Percentiles rank a stretch among this genome's conserved stretches.
Evolutionary conservation across 2,888 invertebrate genomes (phyloP).

Genomic region (Callyntrura guangdongensis): DNA sequence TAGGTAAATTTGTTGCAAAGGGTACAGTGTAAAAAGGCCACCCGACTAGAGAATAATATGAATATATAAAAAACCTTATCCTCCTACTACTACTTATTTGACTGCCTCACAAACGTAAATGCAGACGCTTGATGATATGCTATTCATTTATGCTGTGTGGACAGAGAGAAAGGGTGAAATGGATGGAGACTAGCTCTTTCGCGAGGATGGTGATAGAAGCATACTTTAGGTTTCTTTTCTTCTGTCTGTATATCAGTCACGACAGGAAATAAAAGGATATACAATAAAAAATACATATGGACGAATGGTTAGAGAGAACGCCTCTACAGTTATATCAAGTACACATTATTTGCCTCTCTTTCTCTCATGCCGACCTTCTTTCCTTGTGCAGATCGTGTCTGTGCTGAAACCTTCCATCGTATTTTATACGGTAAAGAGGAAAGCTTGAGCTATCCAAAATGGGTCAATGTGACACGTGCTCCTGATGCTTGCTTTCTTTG

Average conservation of each 20-base stretch:
- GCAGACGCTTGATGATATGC: slow-evolving; percentile 7
- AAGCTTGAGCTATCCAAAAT: slow-evolving; percentile 77
- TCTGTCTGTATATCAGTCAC: slow-evolving; percentile 7
- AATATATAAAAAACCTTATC: slow-evolving; percentile 46
- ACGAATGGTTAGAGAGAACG: neutral
- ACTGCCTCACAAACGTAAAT: neutral
- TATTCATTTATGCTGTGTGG: neutral
- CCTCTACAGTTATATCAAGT: slow-evolving; percentile 7
- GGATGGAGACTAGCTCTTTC: no score
- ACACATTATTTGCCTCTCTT: slow-evolving; percentile 27
- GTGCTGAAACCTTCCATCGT: slow-evolving; percentile 67
- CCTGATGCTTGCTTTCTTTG: slow-evolving; percentile 80
- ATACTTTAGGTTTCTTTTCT: slow-evolving; percentile 22
- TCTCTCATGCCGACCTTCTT: slow-evolving; percentile 23
- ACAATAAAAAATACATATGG: slow-evolving; percentile 4
- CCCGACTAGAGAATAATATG: slow-evolving; percentile 19
- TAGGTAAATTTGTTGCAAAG: no score
- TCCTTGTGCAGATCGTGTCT: slow-evolving; percentile 37
- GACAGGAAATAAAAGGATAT: slow-evolving; percentile 42
- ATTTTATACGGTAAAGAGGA: slow-evolving; percentile 58
- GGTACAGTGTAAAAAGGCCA: slow-evolving; percentile 62
- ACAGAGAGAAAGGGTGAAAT: neutral
- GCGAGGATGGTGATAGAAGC: slow-evolving; percentile 44
- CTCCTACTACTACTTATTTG: slow-evolving; percentile 42
- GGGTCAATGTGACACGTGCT: slow-evolving; percentile 84